Conservation (phyloP, 2,113 vertebrate genomes). For the Heloderma charlesbogerti region DNA sequence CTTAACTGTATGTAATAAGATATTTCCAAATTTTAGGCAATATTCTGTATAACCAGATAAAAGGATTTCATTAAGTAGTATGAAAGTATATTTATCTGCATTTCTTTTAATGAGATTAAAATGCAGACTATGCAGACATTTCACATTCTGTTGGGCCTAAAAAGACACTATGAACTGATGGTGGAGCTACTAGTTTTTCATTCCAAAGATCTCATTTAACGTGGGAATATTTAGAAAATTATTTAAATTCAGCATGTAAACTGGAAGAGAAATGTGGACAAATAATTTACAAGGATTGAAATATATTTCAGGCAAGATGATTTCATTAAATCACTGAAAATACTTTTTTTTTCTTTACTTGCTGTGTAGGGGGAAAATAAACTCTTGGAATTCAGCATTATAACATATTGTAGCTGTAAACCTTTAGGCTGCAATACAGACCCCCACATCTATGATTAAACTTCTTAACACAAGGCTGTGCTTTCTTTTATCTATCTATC, state of each 20-base stretch:
- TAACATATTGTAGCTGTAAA: background rate
- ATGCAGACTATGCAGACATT: background rate
- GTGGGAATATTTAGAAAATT: background rate
- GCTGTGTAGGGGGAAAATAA: background rate
- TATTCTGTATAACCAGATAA: background rate
- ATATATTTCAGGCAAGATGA: background rate
- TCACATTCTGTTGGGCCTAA: background rate
- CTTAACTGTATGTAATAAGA: slow-evolving; percentile 19
- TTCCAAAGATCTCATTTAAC: background rate
- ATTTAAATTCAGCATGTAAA: background rate
- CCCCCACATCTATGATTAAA: background rate
- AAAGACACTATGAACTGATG: background rate
- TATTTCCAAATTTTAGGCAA: background rate
- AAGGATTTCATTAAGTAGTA: background rate
- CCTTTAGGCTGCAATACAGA: background rate
- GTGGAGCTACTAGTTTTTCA: background rate
- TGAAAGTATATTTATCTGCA: background rate
- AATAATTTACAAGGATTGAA: background rate
- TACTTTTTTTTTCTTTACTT: background rate
- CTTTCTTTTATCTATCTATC: background rate
- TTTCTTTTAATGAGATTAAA: too few species aligned
- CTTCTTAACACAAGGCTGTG: background rate
- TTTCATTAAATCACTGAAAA: background rate
- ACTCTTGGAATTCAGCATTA: background rate
- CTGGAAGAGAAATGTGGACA: background rate